Conservation (phyloP, 2,113 vertebrate species). For the Notarius lentiginosus region DNA sequence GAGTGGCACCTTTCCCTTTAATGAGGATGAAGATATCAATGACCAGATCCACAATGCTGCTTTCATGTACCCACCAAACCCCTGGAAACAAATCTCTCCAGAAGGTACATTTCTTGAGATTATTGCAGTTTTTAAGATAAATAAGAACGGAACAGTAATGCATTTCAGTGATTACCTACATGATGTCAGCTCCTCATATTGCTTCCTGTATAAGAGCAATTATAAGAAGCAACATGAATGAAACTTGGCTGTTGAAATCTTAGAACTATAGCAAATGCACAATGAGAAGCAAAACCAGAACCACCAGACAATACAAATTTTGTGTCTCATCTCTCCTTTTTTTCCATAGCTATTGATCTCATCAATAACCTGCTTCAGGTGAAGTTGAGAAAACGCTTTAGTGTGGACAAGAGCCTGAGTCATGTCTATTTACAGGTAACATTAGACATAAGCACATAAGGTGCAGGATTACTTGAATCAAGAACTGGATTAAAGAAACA, state of each 20-base stretch:
- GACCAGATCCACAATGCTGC: conserved; percentile 93
- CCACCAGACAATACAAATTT: neutral
- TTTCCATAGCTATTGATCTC: conserved; percentile 80
- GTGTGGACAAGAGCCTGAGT: conserved; percentile 91
- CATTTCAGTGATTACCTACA: neutral
- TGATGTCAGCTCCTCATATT: too few relatives aligned
- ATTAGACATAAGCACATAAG: conserved; percentile 4
- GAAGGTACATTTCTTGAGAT: conserved; percentile 71
- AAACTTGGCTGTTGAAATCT: neutral
- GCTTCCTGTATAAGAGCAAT: neutral
- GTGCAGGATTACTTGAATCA: neutral
- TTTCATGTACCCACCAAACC: conserved; percentile 90
- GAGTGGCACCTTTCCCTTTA: conserved; percentile 90
- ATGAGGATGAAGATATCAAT: conserved; percentile 91
- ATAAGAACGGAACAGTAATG: neutral
- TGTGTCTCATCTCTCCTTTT: conserved; percentile 19
- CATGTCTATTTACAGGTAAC: conserved; percentile 87
- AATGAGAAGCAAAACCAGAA: neutral
- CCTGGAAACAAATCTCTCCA: conserved; percentile 84
- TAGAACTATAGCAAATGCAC: neutral
- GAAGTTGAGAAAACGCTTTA: conserved; percentile 93
- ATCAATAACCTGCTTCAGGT: conserved; percentile 94
- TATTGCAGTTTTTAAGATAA: neutral
- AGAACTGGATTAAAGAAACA: neutral
- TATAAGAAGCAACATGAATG: neutral